Conservation (phyloP, 2,888 invertebrate species). For the Aquatica leii region DNA sequence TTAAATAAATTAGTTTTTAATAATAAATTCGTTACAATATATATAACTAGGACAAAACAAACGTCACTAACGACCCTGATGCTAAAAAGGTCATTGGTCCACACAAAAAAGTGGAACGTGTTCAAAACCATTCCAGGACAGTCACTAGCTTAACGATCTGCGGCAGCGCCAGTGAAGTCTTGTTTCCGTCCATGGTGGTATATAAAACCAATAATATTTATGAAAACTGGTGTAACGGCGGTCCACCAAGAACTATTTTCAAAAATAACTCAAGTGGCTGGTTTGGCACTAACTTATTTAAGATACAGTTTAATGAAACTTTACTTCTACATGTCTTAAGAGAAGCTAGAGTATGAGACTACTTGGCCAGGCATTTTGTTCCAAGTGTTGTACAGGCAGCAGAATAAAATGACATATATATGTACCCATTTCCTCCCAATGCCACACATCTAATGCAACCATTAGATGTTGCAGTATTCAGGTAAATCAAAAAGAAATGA, state of each 20-base stretch:
- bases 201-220: conserved; percentile 46
- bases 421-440: conserved; percentile 34
- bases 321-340: conserved; percentile 39
- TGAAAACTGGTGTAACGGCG: too few species aligned
- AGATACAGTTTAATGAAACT: conserved; percentile 38
- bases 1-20: too few species aligned
- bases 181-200: conserved; percentile 52
- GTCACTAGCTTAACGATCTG: conserved; percentile 51
- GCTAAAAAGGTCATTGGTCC: conserved; percentile 47
- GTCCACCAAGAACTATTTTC: too few species aligned
- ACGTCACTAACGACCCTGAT: conserved; percentile 53
- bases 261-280: conserved; percentile 32
- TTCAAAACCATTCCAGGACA: conserved; percentile 49
- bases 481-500: conserved; percentile 32
- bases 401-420: conserved; percentile 36
- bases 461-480: conserved; percentile 32
- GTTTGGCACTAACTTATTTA: conserved; percentile 37
- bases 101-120: conserved; percentile 50
- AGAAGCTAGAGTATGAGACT: conserved; percentile 36
- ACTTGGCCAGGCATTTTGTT: conserved; percentile 42
- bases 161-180: too few species aligned
- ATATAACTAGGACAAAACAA: conserved; percentile 54
- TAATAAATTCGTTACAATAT: too few species aligned
- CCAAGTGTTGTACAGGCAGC: conserved; percentile 22
- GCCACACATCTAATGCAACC: too few species aligned